These are phyloP conservation scores for Chloroclystis v-ata DNA, from an alignment of 2,888 invertebrate species.

Conservation along the genomic window DNA sequence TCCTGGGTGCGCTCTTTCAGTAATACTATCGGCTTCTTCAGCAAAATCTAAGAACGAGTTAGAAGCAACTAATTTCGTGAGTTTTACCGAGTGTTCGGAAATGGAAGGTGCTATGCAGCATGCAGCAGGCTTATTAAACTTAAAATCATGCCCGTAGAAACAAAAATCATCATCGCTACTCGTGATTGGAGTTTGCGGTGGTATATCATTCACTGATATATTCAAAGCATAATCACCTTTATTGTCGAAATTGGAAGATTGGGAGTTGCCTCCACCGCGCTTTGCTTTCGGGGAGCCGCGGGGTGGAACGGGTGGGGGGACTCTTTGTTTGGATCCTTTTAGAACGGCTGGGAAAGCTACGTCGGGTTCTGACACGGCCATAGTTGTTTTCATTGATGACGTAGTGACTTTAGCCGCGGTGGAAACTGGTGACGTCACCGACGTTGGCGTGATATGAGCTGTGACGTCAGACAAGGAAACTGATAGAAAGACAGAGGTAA, in stretches of 20 bases:
- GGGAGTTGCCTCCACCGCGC: conserved; percentile 69
- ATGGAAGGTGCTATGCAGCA: conserved; percentile 58
- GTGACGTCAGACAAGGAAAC: conserved; percentile 77
- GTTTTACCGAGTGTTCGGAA: conserved; percentile 59
- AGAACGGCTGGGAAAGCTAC: conserved; percentile 85
- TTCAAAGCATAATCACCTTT: conserved; percentile 73
- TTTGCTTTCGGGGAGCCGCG: conserved; percentile 86
- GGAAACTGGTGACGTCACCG: conserved; percentile 67
- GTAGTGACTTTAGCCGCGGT: conserved; percentile 57
- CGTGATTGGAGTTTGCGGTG: conserved; percentile 59
- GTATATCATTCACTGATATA: conserved; percentile 62
- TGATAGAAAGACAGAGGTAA: conserved; percentile 30
- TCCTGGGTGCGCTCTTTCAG: conserved; percentile 52
- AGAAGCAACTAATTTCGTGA: conserved; percentile 58
- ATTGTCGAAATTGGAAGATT: conserved; percentile 58
- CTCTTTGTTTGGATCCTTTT: conserved; percentile 86
- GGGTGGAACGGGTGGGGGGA: conserved; percentile 93
- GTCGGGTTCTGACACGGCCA: conserved; percentile 68
- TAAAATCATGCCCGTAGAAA: conserved; percentile 71
- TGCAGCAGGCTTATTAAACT: conserved; percentile 61
- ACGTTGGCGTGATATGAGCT: conserved; percentile 73
- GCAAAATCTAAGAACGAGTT: conserved; percentile 61
- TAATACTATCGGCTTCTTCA: conserved; percentile 62
- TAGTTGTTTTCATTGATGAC: conserved; percentile 49
- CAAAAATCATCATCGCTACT: conserved; percentile 69